Conservation (phyloP, 1,140 invertebrate species). For the Colletes gigas region DNA sequence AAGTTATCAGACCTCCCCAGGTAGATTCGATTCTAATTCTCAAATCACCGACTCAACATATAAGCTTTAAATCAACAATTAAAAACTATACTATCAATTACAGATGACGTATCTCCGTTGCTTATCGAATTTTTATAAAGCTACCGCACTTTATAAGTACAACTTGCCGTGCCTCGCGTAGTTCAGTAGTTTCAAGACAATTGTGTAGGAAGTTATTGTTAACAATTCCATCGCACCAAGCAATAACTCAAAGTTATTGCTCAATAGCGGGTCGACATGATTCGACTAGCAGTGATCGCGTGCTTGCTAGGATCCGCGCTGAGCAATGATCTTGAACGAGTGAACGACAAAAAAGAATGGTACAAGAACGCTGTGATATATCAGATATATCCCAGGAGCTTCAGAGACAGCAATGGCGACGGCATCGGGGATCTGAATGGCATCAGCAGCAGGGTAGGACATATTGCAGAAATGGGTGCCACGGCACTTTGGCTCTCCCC, state of each 20-base stretch:
- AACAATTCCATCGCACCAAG: too few species aligned
- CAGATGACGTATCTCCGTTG: background rate
- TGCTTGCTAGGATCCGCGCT: slow-evolving; percentile 11
- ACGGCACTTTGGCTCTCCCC: slow-evolving; percentile 85
- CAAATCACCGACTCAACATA: too few species aligned
- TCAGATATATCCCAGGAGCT: slow-evolving; percentile 90
- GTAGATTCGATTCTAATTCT: too few species aligned
- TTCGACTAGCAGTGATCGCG: slow-evolving; percentile 73
- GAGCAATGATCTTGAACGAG: background rate
- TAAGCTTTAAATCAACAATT: too few species aligned
- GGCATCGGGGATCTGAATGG: slow-evolving; percentile 89
- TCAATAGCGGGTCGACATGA: slow-evolving; percentile 62
- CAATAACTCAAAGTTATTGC: too few species aligned
- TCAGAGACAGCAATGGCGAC: slow-evolving; percentile 89
- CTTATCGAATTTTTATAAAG: too few species aligned
- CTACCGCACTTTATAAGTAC: background rate
- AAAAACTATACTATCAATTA: too few species aligned
- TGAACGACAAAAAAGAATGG: slow-evolving; percentile 81
- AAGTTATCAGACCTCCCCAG: too few species aligned
- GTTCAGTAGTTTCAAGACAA: background rate
- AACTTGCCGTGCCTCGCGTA: too few species aligned
- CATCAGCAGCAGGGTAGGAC: slow-evolving; percentile 83
- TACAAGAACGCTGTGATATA: slow-evolving; percentile 88
- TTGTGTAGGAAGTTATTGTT: background rate
- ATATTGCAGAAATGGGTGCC: slow-evolving; percentile 85